phyloP scores from a whole-genome alignment of 1,140 invertebrate species.

The Wiebesia pumilae region DNA sequence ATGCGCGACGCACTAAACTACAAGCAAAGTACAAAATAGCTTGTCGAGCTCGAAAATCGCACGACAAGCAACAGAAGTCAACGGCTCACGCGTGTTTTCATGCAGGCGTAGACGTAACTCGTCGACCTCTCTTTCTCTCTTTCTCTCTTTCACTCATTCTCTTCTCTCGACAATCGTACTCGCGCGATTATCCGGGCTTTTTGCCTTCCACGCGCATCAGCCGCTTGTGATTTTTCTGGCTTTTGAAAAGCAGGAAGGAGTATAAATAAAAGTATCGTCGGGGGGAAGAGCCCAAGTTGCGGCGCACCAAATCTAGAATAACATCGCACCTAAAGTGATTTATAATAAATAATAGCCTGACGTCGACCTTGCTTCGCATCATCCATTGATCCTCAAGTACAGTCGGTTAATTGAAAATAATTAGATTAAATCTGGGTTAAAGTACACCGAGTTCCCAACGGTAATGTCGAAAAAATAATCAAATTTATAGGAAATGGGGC shows the following conservation, averaged over 20 bases:
- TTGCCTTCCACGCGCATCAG: neutral
- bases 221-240: neutral
- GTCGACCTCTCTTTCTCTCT: slow-evolving; percentile 3
- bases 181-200: neutral
- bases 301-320: neutral
- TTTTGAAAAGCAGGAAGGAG: neutral
- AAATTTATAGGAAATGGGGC: too few species aligned
- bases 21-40: neutral
- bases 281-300: too few species aligned
- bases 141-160: neutral
- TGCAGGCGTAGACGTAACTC: neutral
- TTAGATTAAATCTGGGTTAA: too few species aligned
- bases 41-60: neutral
- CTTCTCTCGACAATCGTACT: neutral
- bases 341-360: too few species aligned
- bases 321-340: neutral
- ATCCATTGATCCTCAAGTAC: too few species aligned
- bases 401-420: too few species aligned
- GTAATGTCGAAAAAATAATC: too few species aligned
- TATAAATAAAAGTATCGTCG: neutral
- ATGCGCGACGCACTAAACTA: neutral
- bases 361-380: too few species aligned
- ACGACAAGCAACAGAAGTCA: neutral
- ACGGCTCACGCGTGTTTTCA: neutral
- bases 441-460: too few species aligned